phyloP scores from a whole-genome alignment of 2,888 invertebrate species.

The Metopia argyrocephala region DNA sequence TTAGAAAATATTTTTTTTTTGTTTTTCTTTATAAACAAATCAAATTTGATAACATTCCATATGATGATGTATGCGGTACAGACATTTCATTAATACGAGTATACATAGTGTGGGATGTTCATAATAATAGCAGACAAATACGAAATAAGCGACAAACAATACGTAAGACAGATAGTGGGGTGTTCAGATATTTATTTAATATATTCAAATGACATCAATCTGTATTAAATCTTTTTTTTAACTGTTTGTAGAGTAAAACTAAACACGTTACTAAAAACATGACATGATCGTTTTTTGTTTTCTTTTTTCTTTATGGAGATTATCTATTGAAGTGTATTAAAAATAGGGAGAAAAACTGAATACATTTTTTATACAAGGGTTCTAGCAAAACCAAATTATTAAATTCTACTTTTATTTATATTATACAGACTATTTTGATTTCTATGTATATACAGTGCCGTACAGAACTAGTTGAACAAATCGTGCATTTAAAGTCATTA shows the following conservation, averaged over 20 bases:
- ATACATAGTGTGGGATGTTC: slow-evolving; percentile 36
- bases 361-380: too few relatives aligned
- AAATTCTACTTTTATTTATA: too few relatives aligned
- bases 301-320: not conserved
- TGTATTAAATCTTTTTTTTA: not conserved
- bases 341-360: not conserved
- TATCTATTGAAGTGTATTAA: not conserved
- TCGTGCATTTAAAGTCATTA: too few relatives aligned
- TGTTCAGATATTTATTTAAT: too few relatives aligned
- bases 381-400: too few relatives aligned
- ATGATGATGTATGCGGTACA: slow-evolving; percentile 8
- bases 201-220: slow-evolving; percentile 37
- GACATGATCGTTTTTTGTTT: not conserved
- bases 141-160: not conserved
- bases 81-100: slow-evolving; percentile 5
- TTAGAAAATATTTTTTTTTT: not conserved
- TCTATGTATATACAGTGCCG: too few relatives aligned
- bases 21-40: not conserved
- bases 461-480: too few relatives aligned
- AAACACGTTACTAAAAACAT: not conserved
- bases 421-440: too few relatives aligned
- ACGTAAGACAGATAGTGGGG: not conserved
- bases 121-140: not conserved
- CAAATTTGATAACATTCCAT: slow-evolving; percentile 12
- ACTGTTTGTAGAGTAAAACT: slow-evolving; percentile 1